These are phyloP conservation scores for Sebastes paucispinis DNA, from an alignment of 2,797 vertebrate species.

Conservation along the genomic window DNA sequence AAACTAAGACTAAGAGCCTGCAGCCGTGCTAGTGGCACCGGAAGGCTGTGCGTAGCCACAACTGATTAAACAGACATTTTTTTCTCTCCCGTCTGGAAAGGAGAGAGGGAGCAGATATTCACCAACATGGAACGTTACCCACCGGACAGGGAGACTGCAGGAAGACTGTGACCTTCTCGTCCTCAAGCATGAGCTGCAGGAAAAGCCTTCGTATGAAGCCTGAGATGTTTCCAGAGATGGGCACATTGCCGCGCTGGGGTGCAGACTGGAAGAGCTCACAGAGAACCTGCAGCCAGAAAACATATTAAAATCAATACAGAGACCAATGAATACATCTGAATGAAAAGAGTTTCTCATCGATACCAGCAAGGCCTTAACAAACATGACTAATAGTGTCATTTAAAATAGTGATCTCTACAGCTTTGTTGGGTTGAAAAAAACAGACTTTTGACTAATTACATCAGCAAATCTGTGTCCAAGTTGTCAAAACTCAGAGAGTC, in stretches of 20 bases:
- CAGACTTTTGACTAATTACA: not conserved
- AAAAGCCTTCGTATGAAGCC: constrained; percentile 97
- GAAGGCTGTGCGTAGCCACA: not conserved
- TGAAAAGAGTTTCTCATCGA: not conserved
- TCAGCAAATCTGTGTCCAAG: not conserved
- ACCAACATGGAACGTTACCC: constrained; percentile 51
- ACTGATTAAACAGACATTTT: too few species aligned
- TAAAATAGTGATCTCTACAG: not conserved
- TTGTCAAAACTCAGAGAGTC: not conserved
- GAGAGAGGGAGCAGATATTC: not conserved
- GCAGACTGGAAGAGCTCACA: constrained; percentile 98
- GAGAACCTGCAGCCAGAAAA: constrained; percentile 87
- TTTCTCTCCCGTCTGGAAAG: not conserved
- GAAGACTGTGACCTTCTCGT: constrained; percentile 99
- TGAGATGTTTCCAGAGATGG: constrained; percentile 96
- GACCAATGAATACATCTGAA: not conserved
- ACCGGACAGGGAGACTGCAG: constrained; percentile 98
- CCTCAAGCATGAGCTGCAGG: constrained; percentile 98
- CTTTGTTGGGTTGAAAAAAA: not conserved
- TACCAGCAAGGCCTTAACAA: not conserved
- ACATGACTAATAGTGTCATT: not conserved
- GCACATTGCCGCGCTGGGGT: constrained; percentile 92
- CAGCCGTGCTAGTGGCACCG: not conserved
- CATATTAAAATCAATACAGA: not conserved
- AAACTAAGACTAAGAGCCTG: not conserved